Percentiles rank a stretch among this genome's conserved stretches.
Evolutionary conservation across 2,888 invertebrate species (phyloP).

Genomic region (Marasmarcha lunaedactyla): DNA sequence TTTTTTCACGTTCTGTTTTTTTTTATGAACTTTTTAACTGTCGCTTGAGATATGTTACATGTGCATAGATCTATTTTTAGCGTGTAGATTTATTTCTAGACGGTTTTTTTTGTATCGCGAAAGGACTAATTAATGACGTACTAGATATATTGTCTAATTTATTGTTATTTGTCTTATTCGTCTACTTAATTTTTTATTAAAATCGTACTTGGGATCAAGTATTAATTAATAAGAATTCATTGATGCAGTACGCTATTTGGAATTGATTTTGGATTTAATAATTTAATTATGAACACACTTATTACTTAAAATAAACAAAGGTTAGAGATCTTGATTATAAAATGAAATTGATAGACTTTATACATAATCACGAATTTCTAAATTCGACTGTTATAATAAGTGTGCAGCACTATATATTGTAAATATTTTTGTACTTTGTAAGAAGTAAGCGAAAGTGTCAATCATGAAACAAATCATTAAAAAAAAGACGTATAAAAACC

Average conservation of each 20-base stretch:
- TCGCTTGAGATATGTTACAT: neutral
- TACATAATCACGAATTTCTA: conserved; percentile 41
- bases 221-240: conserved; percentile 45
- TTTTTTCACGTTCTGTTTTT: conserved; percentile 13
- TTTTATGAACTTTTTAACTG: conserved; percentile 19
- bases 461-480: conserved; percentile 26
- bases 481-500: no score
- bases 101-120: neutral
- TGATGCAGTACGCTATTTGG: neutral
- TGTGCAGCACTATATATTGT: conserved; percentile 37
- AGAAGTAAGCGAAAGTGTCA: conserved; percentile 25
- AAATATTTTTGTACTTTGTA: conserved; percentile 39
- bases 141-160: conserved; percentile 2
- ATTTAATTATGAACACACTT: neutral
- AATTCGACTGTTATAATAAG: conserved; percentile 39
- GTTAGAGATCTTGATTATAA: neutral
- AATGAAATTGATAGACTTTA: conserved; percentile 30
- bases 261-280: neutral
- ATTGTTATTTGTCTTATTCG: conserved; percentile 1
- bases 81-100: neutral
- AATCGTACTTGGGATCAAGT: conserved; percentile 68
- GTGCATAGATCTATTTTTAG: neutral
- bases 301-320: neutral
- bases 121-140: neutral
- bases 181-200: conserved; percentile 28